Conservation (phyloP, 2,888 invertebrate species). For the Mythimna ferrago region DNA sequence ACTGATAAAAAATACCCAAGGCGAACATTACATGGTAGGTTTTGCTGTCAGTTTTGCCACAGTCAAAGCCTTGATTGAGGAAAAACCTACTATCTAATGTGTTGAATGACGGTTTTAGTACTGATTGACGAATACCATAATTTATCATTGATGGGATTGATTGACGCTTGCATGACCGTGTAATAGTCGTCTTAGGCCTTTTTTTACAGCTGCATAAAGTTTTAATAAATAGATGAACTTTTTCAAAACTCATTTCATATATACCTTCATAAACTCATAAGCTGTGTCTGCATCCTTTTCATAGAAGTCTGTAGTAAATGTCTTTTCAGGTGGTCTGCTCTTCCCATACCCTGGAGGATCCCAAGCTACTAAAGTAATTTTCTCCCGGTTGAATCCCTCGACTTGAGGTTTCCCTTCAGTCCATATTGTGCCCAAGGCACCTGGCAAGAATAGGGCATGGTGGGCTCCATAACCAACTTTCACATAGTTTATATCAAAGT, state of each 20-base stretch:
- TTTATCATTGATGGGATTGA: too few species aligned
- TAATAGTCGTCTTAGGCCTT: too few species aligned
- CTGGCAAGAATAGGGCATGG: conserved; percentile 94
- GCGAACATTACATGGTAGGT: too few species aligned
- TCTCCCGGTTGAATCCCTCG: conserved; percentile 91
- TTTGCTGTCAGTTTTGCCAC: too few species aligned
- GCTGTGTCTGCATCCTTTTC: conserved; percentile 94
- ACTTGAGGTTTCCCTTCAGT: conserved; percentile 96
- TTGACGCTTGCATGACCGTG: too few species aligned
- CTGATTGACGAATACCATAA: too few species aligned
- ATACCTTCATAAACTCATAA: conserved; percentile 93
- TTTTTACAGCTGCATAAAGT: too few species aligned
- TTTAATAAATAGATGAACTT: not conserved
- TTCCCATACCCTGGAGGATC: conserved; percentile 97
- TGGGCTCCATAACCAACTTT: conserved; percentile 91
- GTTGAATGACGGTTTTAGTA: too few species aligned
- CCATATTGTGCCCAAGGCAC: conserved; percentile 95
- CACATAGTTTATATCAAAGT: conserved; percentile 90
- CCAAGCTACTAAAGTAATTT: conserved; percentile 93
- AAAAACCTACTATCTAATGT: too few species aligned
- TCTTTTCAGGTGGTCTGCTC: conserved; percentile 94
- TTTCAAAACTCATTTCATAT: not conserved
- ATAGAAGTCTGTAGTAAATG: conserved; percentile 93
- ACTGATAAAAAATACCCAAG: too few species aligned
- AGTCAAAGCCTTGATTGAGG: too few species aligned